Evolutionary conservation across 2,797 vertebrate genomes (phyloP).

Genomic region (Tapirus indicus): DNA sequence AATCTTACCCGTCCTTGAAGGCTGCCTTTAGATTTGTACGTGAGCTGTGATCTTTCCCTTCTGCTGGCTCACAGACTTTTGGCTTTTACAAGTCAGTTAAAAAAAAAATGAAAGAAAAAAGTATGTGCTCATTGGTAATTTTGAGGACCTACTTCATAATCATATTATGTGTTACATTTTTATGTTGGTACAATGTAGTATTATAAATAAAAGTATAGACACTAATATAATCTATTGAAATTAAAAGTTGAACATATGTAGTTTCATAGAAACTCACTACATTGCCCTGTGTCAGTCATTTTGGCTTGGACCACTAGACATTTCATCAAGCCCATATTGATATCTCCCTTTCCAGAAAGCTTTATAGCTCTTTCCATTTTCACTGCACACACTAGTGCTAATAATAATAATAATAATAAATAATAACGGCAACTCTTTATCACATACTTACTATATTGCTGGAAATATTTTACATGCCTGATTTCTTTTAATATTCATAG

Average conservation of each 20-base stretch:
- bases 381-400: background rate
- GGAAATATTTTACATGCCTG: background rate
- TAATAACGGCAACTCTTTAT: background rate
- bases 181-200: background rate
- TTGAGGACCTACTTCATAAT: background rate
- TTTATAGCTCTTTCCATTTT: background rate
- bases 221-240: background rate
- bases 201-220: background rate
- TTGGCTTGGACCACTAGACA: background rate
- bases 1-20: background rate
- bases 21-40: background rate
- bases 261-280: background rate
- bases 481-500: background rate
- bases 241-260: background rate
- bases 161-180: background rate
- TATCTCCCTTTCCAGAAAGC: background rate
- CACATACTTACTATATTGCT: background rate
- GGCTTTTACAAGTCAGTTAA: background rate
- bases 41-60: background rate
- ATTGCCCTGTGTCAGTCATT: background rate
- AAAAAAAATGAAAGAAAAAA: background rate
- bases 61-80: background rate
- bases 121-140: background rate
- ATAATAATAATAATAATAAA: background rate
- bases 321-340: background rate